Percentiles rank a stretch among this genome's conserved stretches.
Evolutionary conservation across 2,113 vertebrate genomes (phyloP).

Genomic region (Syngnathus scovelli): DNA sequence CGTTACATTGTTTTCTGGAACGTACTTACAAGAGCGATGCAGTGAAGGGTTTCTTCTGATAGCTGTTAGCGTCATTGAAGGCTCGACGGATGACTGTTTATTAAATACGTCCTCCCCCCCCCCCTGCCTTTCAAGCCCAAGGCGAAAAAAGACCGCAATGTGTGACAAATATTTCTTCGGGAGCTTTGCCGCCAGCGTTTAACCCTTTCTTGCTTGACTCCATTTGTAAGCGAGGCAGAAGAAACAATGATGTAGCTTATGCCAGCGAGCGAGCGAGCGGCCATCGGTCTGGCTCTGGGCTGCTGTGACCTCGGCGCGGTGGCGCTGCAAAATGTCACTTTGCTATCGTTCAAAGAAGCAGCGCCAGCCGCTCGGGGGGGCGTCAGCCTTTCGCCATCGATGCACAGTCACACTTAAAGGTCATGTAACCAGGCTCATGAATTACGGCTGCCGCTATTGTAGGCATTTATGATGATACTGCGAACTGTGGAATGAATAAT

Average conservation of each 20-base stretch:
- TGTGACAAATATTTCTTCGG: constrained; percentile 16
- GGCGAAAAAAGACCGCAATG: constrained; percentile 16
- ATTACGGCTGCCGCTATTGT: constrained; percentile 8
- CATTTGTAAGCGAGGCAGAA: too few species aligned
- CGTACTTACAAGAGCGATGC: background rate
- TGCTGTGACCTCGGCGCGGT: constrained; percentile 41
- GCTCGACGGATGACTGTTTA: constrained; percentile 30
- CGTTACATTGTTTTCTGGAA: background rate
- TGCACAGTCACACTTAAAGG: constrained; percentile 52
- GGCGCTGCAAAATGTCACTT: constrained; percentile 63
- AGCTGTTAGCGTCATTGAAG: constrained; percentile 6
- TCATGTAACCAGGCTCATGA: constrained; percentile 35
- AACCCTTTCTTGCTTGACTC: constrained; percentile 16
- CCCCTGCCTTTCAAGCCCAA: constrained; percentile 18
- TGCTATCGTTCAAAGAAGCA: constrained; percentile 41
- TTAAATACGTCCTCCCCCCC: constrained; percentile 20
- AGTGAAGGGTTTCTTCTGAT: background rate
- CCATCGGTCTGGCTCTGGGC: constrained; percentile 22
- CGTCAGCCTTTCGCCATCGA: constrained; percentile 1
- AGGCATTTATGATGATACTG: constrained; percentile 5
- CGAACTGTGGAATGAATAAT: too few species aligned
- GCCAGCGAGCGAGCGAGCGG: background rate
- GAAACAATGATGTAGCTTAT: constrained; percentile 1
- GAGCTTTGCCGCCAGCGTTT: constrained; percentile 23
- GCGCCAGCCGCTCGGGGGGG: constrained; percentile 34